These are phyloP conservation scores for Tachina lurida DNA, from an alignment of 2,888 invertebrate species.

Conservation along the genomic window DNA sequence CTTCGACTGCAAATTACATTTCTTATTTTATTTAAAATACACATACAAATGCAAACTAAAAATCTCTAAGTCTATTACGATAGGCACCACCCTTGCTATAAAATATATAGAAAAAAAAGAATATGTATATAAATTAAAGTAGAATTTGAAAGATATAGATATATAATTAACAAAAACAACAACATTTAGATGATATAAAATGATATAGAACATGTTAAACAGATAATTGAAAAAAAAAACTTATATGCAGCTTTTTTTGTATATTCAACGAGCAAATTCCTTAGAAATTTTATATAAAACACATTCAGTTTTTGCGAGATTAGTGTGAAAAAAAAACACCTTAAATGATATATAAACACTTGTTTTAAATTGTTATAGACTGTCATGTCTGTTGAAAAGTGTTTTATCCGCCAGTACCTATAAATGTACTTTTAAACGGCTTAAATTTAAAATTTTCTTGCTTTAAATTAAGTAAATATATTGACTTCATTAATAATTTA, in stretches of 20 bases:
- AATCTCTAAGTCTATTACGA: conserved; percentile 80
- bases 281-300: not conserved
- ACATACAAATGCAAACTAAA: conserved; percentile 71
- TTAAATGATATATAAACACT: not conserved
- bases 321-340: no score
- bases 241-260: not conserved
- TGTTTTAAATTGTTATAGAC: not conserved
- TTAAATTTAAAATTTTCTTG: conserved; percentile 6
- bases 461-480: conserved; percentile 8
- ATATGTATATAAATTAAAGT: conserved; percentile 51
- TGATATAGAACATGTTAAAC: conserved; percentile 4
- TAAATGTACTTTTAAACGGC: not conserved
- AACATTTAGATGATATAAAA: conserved; percentile 49
- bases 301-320: not conserved
- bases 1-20: conserved; percentile 7
- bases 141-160: conserved; percentile 12
- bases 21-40: not conserved
- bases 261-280: no score
- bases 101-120: conserved; percentile 72
- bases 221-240: conserved; percentile 16
- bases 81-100: conserved; percentile 81
- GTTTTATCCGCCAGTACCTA: no score
- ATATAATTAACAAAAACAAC: conserved; percentile 33
- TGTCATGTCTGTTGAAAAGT: no score
- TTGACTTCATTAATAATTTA: conserved; percentile 59